phyloP scores from a whole-genome alignment of 2,888 invertebrate genomes.

The Trachelus troglodyta region DNA sequence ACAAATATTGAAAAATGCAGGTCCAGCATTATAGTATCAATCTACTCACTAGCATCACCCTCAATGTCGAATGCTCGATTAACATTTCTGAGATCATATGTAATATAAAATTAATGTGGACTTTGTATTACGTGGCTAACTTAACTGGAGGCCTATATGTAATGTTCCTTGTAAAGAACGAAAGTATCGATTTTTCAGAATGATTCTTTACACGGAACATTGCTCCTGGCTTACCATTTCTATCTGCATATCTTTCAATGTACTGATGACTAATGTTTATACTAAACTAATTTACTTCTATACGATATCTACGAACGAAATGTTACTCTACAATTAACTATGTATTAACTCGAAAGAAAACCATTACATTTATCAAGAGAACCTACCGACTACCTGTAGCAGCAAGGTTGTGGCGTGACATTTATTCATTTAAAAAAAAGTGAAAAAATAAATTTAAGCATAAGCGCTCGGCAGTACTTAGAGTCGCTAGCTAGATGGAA shows the following conservation, averaged over 20 bases:
- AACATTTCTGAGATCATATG: constrained; percentile 20
- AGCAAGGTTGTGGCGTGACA: constrained; percentile 9
- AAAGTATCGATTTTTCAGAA: not conserved
- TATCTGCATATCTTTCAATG: constrained; percentile 65
- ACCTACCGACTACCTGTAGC: constrained; percentile 2
- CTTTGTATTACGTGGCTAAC: constrained; percentile 47
- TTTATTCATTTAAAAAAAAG: constrained; percentile 2
- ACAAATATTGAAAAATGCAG: constrained; percentile 9
- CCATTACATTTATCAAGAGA: constrained; percentile 35
- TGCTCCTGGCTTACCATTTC: constrained; percentile 35
- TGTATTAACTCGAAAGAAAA: constrained; percentile 31
- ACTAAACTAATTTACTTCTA: constrained; percentile 59
- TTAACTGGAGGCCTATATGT: not conserved
- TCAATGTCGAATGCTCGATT: not conserved
- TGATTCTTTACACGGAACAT: not conserved
- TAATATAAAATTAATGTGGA: constrained; percentile 36
- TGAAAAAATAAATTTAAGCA: constrained; percentile 11
- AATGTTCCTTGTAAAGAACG: not conserved
- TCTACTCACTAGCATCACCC: not conserved
- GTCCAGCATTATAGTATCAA: not conserved
- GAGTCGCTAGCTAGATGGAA: constrained; percentile 62
- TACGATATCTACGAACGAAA: constrained; percentile 53
- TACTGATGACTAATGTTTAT: constrained; percentile 63
- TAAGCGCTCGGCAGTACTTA: constrained; percentile 49
- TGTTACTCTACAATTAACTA: constrained; percentile 35